Evolutionary conservation across 2,888 invertebrate species (phyloP), one percentile per base, ranked within the genome.

Genomic region (Drosophila siamana): DNA sequence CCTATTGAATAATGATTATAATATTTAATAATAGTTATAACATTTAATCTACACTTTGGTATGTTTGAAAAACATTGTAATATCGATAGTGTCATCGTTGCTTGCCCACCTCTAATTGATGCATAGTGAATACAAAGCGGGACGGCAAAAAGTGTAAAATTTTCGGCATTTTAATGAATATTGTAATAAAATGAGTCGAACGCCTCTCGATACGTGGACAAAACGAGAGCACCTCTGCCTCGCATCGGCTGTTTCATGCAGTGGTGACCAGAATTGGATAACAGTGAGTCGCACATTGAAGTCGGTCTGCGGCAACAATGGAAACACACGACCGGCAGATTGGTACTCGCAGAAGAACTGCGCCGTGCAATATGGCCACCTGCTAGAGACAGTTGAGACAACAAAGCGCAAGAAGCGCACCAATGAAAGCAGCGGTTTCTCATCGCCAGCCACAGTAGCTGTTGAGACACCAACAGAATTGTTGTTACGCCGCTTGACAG

Each of bases 311-410:
- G 94, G 95, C 11, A 85, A 80, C 11, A 85, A 80, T 52, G 78
- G 95, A 26, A 74, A 56, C 33, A 50, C 60, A 7, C 82, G 91
- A 28, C 90, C 91, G 46, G 70, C 94, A 0, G 98, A 98, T 90
- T 98, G 98, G 98, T 98, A 97, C 90, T 97, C 97, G 0, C 97
- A 97, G 89, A 96, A 96, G 92, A 95, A 95, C 78, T 98, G 98
- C 92, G 98, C 98, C 0, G 95, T 96, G 0, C 98, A 98, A 88
- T 98, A 98, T 92, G 95, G 96, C 96, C 0, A 92, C 94, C 0
- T 98, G 96, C 89, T 98, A 97, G 97, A 97, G 96, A 90, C 96
- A 95, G 6, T 98, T 96, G 93, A 98, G 96, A 90, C 93, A 95
- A 16, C 94, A 93, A 80, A 94, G 28, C 79, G 86, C 1, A 84